phyloP scores from a whole-genome alignment of 2,113 vertebrate species.

The Furnarius figulus region DNA sequence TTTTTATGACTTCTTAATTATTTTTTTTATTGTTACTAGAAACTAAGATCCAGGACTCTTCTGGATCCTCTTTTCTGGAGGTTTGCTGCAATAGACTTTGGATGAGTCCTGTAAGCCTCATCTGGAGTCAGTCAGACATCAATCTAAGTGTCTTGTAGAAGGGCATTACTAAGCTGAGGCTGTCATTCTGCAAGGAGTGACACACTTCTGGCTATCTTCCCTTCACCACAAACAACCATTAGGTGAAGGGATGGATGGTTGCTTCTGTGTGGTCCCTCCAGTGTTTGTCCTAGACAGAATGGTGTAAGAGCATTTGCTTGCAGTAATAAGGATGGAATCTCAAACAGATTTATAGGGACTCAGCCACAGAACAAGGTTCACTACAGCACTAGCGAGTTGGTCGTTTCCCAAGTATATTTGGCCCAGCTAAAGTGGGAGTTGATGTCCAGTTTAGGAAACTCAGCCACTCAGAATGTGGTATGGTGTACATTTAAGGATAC shows the following conservation, averaged over 20 bases:
- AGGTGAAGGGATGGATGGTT: not conserved
- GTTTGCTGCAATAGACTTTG: not conserved
- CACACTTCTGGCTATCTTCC: not conserved
- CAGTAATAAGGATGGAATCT: constrained; percentile 27
- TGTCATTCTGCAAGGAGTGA: not conserved
- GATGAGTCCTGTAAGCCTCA: not conserved
- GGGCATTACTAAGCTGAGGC: not conserved
- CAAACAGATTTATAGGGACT: not conserved
- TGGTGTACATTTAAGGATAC: not conserved
- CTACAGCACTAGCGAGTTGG: not conserved
- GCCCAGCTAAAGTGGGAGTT: not conserved
- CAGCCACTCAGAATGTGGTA: not conserved
- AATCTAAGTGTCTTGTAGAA: not conserved
- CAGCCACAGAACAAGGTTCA: not conserved
- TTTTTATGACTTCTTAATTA: not conserved
- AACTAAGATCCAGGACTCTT: not conserved
- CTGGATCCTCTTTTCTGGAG: not conserved
- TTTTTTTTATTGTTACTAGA: not conserved
- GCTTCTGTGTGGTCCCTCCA: constrained; percentile 11
- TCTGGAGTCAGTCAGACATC: constrained; percentile 11
- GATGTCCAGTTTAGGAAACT: not conserved
- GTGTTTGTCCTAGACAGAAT: not conserved
- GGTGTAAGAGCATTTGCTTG: not conserved
- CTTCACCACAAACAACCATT: not conserved
- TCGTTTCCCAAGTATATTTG: not conserved